Evolutionary conservation across 2,888 invertebrate genomes (phyloP), one percentile per base, ranked within the genome.

Genomic region (Euphydryas editha): DNA sequence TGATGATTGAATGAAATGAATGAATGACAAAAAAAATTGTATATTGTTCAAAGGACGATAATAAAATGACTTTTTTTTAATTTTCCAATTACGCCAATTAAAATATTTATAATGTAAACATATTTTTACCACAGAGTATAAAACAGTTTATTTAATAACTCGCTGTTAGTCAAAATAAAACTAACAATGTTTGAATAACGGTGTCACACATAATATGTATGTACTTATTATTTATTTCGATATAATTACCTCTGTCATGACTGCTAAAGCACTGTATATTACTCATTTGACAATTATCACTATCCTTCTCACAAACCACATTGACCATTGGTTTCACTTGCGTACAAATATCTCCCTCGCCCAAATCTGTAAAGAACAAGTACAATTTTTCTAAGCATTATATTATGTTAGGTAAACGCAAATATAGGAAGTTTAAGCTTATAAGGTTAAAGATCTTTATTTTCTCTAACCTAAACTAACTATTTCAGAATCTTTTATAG

Each of bases 281-380:
- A 18, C 83, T 81, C 71, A 86, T 76, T 68, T 84, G 87, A 65
- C 92, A 92, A 70, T 86, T 86, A 17, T 76, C 81, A 46, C 86
- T 88, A 30, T 85, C 90, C 70, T 82, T 84, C 46, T 86, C 86
- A 66, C 92, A 92, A 69, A 87, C 85, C 85, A 88, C 83, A 61
- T 83, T 85, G 68, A 86, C 76, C 0, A 85, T 86, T 0, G 87
- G 81, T 69, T 89, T 84, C 10, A 86, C 80, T 68, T 87, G 84
- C 0, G 87, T 84, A 64, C 91, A 90, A 42, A 86, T 75, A 18
- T 87, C 86, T 1, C 80, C 80, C 17, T 82, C 83, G 0, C 73
- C 74, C 20, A 80, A 76, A 42, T 85, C 90, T 87, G 72, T 4
- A 75, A 75, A 1, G 13, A 57, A 24, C n/a, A 2, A 8, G n/a